Percentiles rank a stretch among this genome's conserved stretches.
Conservation (phyloP, 2,888 invertebrate species). For the Heliconius hortense region DNA sequence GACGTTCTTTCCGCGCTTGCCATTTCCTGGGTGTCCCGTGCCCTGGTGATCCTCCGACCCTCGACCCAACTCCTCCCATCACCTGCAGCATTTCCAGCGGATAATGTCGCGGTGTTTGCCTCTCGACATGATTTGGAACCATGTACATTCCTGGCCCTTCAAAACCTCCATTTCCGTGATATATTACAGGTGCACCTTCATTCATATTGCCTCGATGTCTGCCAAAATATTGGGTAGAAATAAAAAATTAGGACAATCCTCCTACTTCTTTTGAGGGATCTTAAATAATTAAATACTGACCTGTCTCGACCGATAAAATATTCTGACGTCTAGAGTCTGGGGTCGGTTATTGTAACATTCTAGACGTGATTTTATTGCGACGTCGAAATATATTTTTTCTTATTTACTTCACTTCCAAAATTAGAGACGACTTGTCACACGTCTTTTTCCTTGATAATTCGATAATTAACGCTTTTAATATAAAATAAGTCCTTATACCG, state of each 20-base stretch:
- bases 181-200: conserved; percentile 72
- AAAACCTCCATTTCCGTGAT: conserved; percentile 64
- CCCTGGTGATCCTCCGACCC: conserved; percentile 50
- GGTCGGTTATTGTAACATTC: conserved; percentile 70
- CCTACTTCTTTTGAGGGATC: neutral
- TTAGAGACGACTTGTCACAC: conserved; percentile 71
- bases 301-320: conserved; percentile 59
- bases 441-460: conserved; percentile 57
- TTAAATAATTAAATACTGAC: conserved; percentile 53
- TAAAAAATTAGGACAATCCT: conserved; percentile 23
- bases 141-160: conserved; percentile 63
- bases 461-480: conserved; percentile 55
- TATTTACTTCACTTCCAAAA: conserved; percentile 68
- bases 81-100: conserved; percentile 63
- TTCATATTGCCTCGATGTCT: conserved; percentile 57
- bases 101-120: conserved; percentile 61
- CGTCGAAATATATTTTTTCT: conserved; percentile 65
- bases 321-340: conserved; percentile 55
- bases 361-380: conserved; percentile 65
- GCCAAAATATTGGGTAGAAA: conserved; percentile 46
- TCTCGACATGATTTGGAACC: conserved; percentile 60
- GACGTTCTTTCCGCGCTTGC: conserved; percentile 60
- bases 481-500: conserved; percentile 51
- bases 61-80: conserved; percentile 50
- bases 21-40: conserved; percentile 57